Percentiles rank a stretch among this genome's conserved stretches.
phyloP scores from a whole-genome alignment of 2,113 vertebrate genomes.

The Myrmecobius fasciatus region DNA sequence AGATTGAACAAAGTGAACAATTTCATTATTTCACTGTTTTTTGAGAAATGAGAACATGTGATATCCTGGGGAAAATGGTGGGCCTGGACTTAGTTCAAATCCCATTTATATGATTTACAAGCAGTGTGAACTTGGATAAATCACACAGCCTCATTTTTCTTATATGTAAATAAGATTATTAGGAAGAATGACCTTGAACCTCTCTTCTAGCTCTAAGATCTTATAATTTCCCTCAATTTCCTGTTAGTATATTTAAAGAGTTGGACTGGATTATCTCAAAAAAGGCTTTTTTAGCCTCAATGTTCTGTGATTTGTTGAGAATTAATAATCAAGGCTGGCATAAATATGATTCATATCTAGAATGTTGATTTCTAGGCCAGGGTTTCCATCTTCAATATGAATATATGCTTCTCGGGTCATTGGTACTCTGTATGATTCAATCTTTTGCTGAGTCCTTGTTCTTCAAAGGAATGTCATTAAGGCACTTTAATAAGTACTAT shows the following conservation, averaged over 20 bases:
- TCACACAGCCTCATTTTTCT: background rate
- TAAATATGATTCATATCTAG: background rate
- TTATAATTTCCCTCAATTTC: background rate
- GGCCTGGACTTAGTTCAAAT: background rate
- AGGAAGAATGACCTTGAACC: background rate
- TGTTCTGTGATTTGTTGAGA: background rate
- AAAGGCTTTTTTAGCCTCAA: background rate
- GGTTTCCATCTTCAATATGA: background rate
- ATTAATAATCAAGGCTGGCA: background rate
- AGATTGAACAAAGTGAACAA: background rate
- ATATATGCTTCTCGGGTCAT: background rate
- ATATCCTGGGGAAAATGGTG: background rate
- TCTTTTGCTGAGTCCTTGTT: conserved; percentile 34
- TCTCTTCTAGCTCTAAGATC: background rate
- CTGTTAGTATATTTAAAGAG: background rate
- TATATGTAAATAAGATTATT: background rate
- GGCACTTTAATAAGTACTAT: conserved; percentile 51
- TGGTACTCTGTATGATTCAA: background rate
- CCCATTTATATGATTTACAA: background rate
- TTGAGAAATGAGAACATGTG: background rate
- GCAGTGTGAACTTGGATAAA: background rate
- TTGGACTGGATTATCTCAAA: background rate
- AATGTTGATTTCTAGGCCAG: background rate
- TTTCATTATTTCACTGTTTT: background rate
- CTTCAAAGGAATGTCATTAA: conserved; percentile 52